Conservation (phyloP, 2,113 vertebrate species). For the Chinchilla lanigera region DNA sequence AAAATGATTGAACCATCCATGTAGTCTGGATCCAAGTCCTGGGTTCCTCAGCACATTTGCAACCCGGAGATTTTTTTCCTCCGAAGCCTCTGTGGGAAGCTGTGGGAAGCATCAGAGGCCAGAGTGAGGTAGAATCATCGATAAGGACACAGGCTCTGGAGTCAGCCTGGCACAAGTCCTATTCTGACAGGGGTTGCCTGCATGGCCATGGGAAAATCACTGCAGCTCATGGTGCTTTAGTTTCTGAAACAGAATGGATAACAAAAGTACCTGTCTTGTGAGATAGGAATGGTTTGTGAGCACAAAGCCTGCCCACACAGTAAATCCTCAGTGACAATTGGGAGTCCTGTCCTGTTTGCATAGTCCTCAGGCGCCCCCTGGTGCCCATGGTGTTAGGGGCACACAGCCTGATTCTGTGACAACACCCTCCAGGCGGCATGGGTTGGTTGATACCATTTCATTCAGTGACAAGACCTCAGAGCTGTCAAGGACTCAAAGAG, state of each 20-base stretch:
- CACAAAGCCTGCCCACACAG: background rate
- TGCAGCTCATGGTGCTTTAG: background rate
- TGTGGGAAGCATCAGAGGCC: background rate
- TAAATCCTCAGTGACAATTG: background rate
- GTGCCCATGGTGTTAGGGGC: conserved; percentile 60
- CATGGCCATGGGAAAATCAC: background rate
- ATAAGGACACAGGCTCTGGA: background rate
- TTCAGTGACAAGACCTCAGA: background rate
- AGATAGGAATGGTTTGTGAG: background rate
- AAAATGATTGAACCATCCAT: background rate
- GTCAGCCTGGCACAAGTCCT: background rate
- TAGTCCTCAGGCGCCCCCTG: conserved; percentile 47
- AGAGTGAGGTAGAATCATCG: fast-evolving
- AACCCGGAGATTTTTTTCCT: background rate
- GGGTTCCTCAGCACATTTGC: background rate
- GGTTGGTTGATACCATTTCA: background rate
- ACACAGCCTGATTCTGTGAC: background rate
- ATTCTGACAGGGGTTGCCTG: background rate
- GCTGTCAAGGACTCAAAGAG: background rate
- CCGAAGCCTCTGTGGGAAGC: background rate
- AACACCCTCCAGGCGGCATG: fast-evolving
- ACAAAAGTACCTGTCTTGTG: background rate
- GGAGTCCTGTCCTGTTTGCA: background rate
- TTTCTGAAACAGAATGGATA: background rate
- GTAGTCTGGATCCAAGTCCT: background rate